phyloP scores from a whole-genome alignment of 1,140 invertebrate genomes.

The Scylla paramamosain region DNA sequence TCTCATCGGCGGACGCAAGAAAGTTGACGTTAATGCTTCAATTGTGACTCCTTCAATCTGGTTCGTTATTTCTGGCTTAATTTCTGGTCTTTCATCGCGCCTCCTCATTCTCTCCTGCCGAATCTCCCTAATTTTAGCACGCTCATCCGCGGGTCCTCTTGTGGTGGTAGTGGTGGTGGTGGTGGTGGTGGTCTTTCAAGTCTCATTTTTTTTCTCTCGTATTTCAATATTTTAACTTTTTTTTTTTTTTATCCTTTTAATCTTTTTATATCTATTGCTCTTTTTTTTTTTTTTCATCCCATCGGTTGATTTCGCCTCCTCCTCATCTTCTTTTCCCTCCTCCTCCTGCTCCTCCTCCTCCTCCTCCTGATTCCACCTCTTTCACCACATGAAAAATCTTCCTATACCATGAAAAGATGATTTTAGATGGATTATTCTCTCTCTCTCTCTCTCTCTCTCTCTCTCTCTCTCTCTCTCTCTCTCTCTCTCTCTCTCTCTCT shows the following conservation, averaged over 20 bases:
- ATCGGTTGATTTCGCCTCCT: not conserved
- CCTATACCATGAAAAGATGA: not conserved
- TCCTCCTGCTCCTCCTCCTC: not conserved
- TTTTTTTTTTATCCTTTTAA: not conserved
- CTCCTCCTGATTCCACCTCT: not conserved
- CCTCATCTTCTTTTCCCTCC: not conserved
- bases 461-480: constrained; percentile 11
- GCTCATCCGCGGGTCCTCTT: not conserved
- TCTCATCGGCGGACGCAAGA: not conserved
- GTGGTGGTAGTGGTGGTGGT: no score
- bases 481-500: constrained; percentile 20
- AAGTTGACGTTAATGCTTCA: not conserved
- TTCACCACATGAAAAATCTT: not conserved
- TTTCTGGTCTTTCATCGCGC: not conserved
- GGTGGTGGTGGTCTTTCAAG: not conserved
- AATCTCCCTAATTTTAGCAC: not conserved
- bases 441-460: constrained; percentile 7
- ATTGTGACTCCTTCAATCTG: not conserved
- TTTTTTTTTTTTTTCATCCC: not conserved
- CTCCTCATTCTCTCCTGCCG: not conserved
- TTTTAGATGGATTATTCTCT: not conserved
- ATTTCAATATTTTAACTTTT: not conserved
- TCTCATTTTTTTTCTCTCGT: not conserved
- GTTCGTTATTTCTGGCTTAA: not conserved
- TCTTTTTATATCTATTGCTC: not conserved